Percentiles rank a stretch among this genome's conserved stretches.
phyloP scores from a whole-genome alignment of 2,113 vertebrate species.

The Tetraodon nigroviridis region DNA sequence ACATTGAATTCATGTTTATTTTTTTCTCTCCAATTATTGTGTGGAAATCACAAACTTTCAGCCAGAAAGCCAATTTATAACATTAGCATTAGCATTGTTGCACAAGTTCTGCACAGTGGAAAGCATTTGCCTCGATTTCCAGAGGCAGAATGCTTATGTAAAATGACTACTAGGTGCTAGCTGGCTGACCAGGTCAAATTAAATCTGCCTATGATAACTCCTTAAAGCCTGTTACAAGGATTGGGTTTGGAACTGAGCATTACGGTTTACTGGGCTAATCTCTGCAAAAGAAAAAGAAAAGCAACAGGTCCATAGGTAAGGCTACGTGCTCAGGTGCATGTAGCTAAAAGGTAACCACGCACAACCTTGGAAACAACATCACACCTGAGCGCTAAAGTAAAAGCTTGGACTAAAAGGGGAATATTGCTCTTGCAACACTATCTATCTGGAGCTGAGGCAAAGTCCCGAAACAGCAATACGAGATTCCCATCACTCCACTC shows the following conservation, averaged over 20 bases:
- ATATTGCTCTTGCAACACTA: conserved; percentile 24
- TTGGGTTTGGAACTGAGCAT: conserved; percentile 19
- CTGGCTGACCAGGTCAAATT: conserved; percentile 31
- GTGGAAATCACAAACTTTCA: too few relatives aligned
- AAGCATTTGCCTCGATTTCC: neutral
- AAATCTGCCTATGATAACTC: conserved; percentile 37
- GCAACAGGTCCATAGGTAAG: conserved; percentile 17
- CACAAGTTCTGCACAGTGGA: neutral
- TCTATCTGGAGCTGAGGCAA: conserved; percentile 42
- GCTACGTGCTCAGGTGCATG: conserved; percentile 1
- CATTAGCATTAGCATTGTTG: too few relatives aligned
- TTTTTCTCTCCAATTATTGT: too few relatives aligned
- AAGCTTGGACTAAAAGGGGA: conserved; percentile 11
- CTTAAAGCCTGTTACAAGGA: conserved; percentile 43
- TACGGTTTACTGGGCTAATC: conserved; percentile 46
- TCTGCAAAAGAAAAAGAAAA: too few relatives aligned
- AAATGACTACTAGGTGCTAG: conserved; percentile 8
- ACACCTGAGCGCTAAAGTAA: conserved; percentile 2
- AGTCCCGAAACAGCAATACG: conserved; percentile 60
- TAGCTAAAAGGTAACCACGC: neutral
- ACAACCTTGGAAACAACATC: neutral
- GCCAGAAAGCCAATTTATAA: too few relatives aligned
- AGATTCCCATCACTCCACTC: conserved; percentile 40
- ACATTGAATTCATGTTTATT: neutral
- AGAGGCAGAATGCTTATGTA: conserved; percentile 13